Conservation (phyloP, 1,140 invertebrate genomes). For the Drosophila ficusphila region DNA sequence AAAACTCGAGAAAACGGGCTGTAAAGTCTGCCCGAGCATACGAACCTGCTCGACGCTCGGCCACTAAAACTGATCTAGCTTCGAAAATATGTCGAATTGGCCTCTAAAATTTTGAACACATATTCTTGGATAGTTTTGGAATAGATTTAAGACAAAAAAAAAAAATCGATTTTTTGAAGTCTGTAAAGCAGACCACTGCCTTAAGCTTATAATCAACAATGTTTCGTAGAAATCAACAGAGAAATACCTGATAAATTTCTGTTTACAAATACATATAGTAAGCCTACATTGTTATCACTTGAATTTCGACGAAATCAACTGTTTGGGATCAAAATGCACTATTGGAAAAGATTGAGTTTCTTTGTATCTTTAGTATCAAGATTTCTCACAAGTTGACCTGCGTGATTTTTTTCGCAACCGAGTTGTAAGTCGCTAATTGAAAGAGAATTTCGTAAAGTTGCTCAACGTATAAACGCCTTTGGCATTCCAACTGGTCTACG, state of each 20-base stretch:
- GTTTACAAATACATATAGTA: not conserved
- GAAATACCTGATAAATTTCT: not conserved
- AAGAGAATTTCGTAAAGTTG: constrained; percentile 20
- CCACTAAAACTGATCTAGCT: no score
- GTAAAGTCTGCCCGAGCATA: no score
- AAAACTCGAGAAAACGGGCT: no score
- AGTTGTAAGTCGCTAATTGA: constrained; percentile 13
- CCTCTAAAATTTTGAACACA: no score
- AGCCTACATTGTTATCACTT: not conserved
- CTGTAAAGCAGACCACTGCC: no score
- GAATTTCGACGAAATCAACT: not conserved
- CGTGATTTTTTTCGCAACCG: not conserved
- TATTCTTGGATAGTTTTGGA: no score
- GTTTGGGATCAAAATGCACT: not conserved
- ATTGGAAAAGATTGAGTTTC: not conserved
- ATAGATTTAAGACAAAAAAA: no score
- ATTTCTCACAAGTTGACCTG: not conserved
- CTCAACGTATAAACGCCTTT: constrained; percentile 17
- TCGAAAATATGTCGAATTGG: no score
- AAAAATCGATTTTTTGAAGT: no score
- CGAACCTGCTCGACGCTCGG: no score
- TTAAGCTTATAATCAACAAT: not conserved
- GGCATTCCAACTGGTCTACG: constrained; percentile 19
- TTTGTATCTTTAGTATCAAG: not conserved
- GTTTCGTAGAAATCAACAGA: not conserved